phyloP scores from a whole-genome alignment of 2,888 invertebrate genomes.

The Pollenia labialis region DNA sequence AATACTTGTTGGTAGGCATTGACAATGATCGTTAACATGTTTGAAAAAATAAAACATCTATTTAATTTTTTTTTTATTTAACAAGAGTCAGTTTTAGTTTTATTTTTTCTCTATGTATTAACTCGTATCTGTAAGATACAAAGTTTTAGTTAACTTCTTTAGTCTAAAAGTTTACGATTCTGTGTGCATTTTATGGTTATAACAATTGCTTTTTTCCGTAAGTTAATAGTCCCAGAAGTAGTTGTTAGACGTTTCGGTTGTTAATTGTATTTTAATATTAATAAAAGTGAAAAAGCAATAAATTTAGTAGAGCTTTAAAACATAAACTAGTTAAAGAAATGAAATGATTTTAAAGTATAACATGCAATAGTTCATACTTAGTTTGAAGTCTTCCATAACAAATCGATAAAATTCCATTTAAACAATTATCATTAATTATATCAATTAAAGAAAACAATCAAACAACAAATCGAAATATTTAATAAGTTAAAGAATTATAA shows the following conservation, averaged over 20 bases:
- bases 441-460: too few relatives aligned
- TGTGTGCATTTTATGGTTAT: background rate
- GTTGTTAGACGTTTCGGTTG: constrained; percentile 6
- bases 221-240: background rate
- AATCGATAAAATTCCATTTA: too few relatives aligned
- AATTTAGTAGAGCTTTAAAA: background rate
- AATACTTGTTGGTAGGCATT: constrained; percentile 53
- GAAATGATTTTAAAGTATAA: background rate
- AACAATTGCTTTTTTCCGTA: background rate
- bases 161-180: background rate
- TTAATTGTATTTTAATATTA: constrained; percentile 18
- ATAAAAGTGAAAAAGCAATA: background rate
- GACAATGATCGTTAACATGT: constrained; percentile 57
- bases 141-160: background rate
- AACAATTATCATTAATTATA: too few relatives aligned
- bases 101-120: background rate
- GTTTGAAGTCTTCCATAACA: too few relatives aligned
- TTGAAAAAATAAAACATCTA: background rate
- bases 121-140: background rate
- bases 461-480: too few relatives aligned
- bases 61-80: constrained; percentile 3
- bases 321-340: background rate
- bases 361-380: background rate
- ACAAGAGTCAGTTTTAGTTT: background rate
- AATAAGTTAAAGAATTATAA: too few relatives aligned